phyloP scores from a whole-genome alignment of 2,113 vertebrate genomes.

The Phaetusa simplex region DNA sequence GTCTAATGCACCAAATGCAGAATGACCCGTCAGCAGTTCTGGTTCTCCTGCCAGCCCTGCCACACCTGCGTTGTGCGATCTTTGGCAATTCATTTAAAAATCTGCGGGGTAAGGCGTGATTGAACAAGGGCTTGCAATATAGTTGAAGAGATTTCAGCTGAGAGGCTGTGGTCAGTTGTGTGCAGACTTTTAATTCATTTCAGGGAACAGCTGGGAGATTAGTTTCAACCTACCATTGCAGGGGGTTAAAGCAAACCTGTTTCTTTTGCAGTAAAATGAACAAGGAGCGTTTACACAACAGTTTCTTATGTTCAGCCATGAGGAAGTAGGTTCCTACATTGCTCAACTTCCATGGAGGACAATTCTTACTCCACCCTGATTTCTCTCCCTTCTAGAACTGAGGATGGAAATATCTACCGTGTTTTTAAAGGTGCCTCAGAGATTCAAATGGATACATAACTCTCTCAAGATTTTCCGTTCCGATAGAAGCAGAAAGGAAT shows the following conservation, averaged over 20 bases:
- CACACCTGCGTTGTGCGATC: background rate
- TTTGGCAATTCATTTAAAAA: background rate
- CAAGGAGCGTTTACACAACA: background rate
- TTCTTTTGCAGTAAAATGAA: background rate
- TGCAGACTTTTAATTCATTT: background rate
- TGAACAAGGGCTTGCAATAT: background rate
- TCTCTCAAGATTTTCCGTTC: background rate
- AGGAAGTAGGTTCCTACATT: background rate
- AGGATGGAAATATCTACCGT: background rate
- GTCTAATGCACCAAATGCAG: background rate
- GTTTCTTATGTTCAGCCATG: background rate
- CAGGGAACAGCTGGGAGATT: background rate
- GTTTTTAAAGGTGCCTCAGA: background rate
- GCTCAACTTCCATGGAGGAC: background rate
- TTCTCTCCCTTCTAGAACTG: conserved; percentile 3
- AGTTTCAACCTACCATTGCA: background rate
- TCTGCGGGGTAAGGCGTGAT: background rate
- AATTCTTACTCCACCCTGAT: background rate
- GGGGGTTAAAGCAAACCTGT: background rate
- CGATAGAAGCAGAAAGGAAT: background rate
- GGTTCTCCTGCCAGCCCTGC: background rate
- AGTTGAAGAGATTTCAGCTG: background rate
- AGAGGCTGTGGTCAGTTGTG: background rate
- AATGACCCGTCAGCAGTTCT: background rate
- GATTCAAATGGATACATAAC: background rate